Conservation (phyloP, 2,113 vertebrate species). For the Marcusenius ussheri region DNA sequence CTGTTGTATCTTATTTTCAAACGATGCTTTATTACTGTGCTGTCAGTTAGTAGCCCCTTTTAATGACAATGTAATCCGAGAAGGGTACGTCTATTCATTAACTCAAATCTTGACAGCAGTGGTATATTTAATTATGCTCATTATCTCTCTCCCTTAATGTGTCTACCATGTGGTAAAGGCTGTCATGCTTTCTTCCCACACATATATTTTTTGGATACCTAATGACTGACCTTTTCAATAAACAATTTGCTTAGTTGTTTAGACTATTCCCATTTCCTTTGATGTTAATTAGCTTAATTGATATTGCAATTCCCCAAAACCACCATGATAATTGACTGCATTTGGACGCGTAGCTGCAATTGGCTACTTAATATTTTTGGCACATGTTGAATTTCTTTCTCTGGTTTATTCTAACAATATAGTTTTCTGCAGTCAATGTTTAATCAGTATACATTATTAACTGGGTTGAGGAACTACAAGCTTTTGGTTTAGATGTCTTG, state of each 20-base stretch:
- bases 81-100: constrained; percentile 1
- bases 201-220: not conserved
- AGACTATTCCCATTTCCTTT: not conserved
- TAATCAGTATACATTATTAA: not conserved
- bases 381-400: not conserved
- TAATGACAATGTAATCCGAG: not conserved
- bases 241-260: constrained; percentile 18
- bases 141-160: not conserved
- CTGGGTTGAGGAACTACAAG: not conserved
- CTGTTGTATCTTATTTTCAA: constrained; percentile 27
- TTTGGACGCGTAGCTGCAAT: not conserved
- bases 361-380: not conserved
- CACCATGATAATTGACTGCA: not conserved
- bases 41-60: not conserved
- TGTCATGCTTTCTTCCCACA: not conserved
- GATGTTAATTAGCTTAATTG: not conserved
- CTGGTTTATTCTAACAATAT: not conserved
- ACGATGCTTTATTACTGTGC: not conserved
- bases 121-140: constrained; percentile 2
- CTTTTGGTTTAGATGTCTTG: not conserved
- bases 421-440: not conserved
- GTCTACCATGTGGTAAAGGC: not conserved
- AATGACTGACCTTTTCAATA: constrained; percentile 7
- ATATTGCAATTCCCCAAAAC: not conserved
- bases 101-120: not conserved